phyloP scores from a whole-genome alignment of 2,113 vertebrate species.

The Rallus limicola region DNA sequence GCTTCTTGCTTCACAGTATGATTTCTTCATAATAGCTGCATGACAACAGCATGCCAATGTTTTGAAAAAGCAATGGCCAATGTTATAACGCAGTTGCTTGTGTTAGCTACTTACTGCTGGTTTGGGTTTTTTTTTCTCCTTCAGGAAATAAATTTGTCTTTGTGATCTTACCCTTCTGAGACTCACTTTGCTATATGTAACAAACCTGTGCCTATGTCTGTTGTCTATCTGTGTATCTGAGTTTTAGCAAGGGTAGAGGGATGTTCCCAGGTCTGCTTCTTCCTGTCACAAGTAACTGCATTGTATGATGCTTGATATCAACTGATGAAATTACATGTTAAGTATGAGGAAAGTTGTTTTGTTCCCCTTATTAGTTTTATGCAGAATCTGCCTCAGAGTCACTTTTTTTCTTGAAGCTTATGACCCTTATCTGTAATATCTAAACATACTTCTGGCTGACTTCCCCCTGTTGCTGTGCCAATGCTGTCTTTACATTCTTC shows the following conservation, averaged over 20 bases:
- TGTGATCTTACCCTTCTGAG: background rate
- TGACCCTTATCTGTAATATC: background rate
- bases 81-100: slow-evolving; percentile 9
- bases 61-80: slow-evolving; percentile 57
- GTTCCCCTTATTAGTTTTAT: background rate
- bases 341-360: background rate
- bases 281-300: background rate
- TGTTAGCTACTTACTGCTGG: slow-evolving; percentile 27
- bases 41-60: slow-evolving; percentile 46
- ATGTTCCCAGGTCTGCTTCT: background rate
- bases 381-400: background rate
- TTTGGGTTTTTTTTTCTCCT: background rate
- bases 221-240: background rate
- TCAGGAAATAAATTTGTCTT: background rate
- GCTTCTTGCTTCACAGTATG: slow-evolving; percentile 71
- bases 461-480: background rate
- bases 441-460: background rate
- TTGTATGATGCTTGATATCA: background rate
- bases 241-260: background rate
- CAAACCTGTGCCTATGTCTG: background rate
- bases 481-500: background rate
- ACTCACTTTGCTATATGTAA: background rate
- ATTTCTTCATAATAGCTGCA: slow-evolving; percentile 70
- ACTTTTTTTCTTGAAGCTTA: background rate
- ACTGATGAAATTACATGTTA: background rate